Evolutionary conservation across 2,797 vertebrate genomes (phyloP).

Genomic region (Sebastes diploproa): DNA sequence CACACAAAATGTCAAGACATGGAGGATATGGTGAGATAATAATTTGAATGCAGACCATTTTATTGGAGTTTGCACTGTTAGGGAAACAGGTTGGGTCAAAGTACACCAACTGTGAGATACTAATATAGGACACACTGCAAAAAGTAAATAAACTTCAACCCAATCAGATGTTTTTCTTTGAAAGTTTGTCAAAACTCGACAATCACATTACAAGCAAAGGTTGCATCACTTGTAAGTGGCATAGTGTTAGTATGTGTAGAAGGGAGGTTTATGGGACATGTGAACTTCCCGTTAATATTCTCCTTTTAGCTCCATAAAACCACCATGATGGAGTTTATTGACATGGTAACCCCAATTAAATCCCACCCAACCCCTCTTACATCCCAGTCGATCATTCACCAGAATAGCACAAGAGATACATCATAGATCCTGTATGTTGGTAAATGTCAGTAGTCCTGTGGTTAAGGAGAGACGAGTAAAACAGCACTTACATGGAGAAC

Average conservation of each 20-base stretch:
- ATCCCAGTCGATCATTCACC: background rate
- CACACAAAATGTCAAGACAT: slow-evolving; percentile 39
- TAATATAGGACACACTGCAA: background rate
- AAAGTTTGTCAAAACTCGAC: background rate
- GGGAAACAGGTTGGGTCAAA: slow-evolving; percentile 10
- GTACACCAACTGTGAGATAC: slow-evolving; percentile 5
- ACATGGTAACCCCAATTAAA: background rate
- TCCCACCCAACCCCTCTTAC: background rate
- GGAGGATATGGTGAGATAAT: background rate
- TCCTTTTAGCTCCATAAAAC: background rate
- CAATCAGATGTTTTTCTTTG: slow-evolving; percentile 6
- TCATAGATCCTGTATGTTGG: background rate
- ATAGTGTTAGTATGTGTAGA: background rate
- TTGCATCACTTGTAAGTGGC: background rate
- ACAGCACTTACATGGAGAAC: slow-evolving; percentile 81
- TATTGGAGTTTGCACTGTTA: slow-evolving; percentile 1
- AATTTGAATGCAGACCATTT: slow-evolving; percentile 8
- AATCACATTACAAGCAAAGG: background rate
- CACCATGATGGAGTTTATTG: background rate
- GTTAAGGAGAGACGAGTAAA: background rate
- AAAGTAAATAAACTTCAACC: background rate
- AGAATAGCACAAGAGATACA: background rate
- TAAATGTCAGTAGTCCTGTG: background rate
- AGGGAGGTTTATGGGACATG: background rate
- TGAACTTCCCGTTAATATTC: background rate